Base-by-base conservation (phyloP, 2,113 vertebrate genomes). In the Lycaon pictus region DNA sequence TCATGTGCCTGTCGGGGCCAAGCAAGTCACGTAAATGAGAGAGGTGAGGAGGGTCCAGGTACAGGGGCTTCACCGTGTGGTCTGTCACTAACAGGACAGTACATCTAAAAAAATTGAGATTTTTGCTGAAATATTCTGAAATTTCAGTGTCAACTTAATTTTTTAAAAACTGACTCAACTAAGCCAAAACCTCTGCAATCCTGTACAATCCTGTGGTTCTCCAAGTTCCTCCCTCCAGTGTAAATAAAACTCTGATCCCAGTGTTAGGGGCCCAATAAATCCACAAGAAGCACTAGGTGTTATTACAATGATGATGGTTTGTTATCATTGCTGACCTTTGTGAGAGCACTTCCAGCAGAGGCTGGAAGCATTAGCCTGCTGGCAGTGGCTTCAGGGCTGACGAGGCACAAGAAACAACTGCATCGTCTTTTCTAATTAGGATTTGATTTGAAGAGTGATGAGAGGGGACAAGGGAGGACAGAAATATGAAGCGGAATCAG, bases 91-190 rank as follows among this genome's bases (percentile, higher is more conserved):
- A 69, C 25, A 23, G 8, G 13, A 86, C 12, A 19, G 22, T 4
- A 13, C 11, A 2, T 55, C 72, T n/a, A 23, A 55, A 29, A 93
- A 77, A 53, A 29, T 93, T 48, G 11, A 8, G 5, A 29, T 77
- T 60, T 92, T 72, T 76, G 23, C 35, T 95, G 69, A 76, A 93
- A 63, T 65, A 80, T 29, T 93, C 84, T 80, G 48, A 51, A 43
- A 83, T 96, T 95, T 93, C 20, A 22, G 20, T 37, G 11, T 53
- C 8, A 16, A 60, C 93, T 94, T 74, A 83, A 84, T 55, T 72
- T 82, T 90, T 69, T 65, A 29, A 80, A 79, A 90, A 55, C 15
- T 37, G 11, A 88, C 27, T 25, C 51, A 35, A 12, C 23, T 27
- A 51, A 74, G 7, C 7, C 9, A 16, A 90, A 74, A 65, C 53